Percentiles rank a stretch among this genome's conserved stretches.
These are phyloP conservation scores for Ambastaia sidthimunki DNA, from an alignment of 2,797 vertebrate genomes.

Conservation along the genomic window DNA sequence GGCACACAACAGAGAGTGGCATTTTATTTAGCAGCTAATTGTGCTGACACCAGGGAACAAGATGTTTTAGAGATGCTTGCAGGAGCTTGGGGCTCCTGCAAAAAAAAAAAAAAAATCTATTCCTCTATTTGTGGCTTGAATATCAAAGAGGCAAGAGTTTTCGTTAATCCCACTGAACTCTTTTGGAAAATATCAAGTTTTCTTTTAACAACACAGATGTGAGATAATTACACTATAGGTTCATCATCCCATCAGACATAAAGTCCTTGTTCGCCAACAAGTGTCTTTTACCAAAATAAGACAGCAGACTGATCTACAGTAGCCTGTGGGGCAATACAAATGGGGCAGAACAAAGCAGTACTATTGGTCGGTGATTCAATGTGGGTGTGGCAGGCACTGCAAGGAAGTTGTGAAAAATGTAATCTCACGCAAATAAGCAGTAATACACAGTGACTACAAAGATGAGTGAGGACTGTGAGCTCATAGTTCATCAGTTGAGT, in stretches of 20 bases:
- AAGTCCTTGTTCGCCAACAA: slow-evolving; percentile 79
- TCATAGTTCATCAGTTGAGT: too few species aligned
- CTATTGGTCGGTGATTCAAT: too few species aligned
- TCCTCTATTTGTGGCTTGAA: slow-evolving; percentile 93
- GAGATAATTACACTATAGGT: slow-evolving; percentile 90
- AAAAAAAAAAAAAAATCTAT: slow-evolving; percentile 82
- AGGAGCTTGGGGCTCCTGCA: slow-evolving; percentile 84
- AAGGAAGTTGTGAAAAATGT: too few species aligned
- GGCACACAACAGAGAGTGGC: slow-evolving; percentile 88
- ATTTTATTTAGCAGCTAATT: slow-evolving; percentile 99
- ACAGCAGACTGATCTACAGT: too few species aligned
- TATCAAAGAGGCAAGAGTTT: slow-evolving; percentile 93
- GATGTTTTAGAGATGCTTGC: slow-evolving; percentile 91
- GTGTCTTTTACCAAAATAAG: slow-evolving; percentile 81
- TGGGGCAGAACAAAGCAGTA: too few species aligned
- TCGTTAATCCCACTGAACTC: slow-evolving; percentile 93
- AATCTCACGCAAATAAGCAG: too few species aligned
- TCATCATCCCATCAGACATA: slow-evolving; percentile 78
- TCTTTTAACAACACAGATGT: slow-evolving; percentile 94
- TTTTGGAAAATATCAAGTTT: slow-evolving; percentile 92
- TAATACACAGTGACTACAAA: too few species aligned
- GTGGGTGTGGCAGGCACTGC: too few species aligned
- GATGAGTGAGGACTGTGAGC: too few species aligned
- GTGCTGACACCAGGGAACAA: slow-evolving; percentile 91
- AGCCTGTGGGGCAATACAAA: too few species aligned